phyloP scores from a whole-genome alignment of 2,113 vertebrate genomes.

The Aegithalos caudatus region DNA sequence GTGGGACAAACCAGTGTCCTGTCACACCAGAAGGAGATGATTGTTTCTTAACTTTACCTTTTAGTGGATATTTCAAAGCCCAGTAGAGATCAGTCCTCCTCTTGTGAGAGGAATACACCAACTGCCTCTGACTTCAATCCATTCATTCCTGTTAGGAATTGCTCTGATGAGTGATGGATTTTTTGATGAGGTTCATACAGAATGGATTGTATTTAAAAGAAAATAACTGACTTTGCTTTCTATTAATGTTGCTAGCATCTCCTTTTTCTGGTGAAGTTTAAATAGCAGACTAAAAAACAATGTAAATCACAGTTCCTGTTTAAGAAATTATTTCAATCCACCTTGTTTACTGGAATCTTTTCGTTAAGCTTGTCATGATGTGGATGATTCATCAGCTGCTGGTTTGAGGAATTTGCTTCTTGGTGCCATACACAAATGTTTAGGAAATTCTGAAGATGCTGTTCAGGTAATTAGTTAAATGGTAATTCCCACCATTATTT shows the following conservation, averaged over 20 bases:
- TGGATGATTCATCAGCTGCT: constrained; percentile 82
- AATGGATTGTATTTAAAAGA: background rate
- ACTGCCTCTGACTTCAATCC: background rate
- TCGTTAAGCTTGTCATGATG: constrained; percentile 86
- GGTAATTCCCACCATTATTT: background rate
- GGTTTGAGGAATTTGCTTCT: constrained; percentile 93
- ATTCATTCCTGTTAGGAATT: background rate
- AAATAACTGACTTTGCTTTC: background rate
- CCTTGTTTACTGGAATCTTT: constrained; percentile 11
- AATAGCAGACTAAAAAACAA: background rate
- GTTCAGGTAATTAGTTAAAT: constrained; percentile 76
- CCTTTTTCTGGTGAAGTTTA: background rate
- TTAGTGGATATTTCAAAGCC: background rate
- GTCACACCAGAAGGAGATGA: background rate
- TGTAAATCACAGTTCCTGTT: background rate
- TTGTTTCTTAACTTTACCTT: background rate
- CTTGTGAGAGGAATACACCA: background rate
- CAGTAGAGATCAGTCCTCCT: background rate
- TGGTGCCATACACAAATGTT: constrained; percentile 95
- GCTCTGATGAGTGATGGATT: background rate
- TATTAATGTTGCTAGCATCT: background rate
- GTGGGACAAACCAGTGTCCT: background rate
- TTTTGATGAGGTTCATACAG: background rate
- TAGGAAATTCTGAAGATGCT: constrained; percentile 93
- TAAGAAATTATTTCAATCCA: background rate